phyloP scores from a whole-genome alignment of 2,888 invertebrate species.

The Periphyllus acericola region DNA sequence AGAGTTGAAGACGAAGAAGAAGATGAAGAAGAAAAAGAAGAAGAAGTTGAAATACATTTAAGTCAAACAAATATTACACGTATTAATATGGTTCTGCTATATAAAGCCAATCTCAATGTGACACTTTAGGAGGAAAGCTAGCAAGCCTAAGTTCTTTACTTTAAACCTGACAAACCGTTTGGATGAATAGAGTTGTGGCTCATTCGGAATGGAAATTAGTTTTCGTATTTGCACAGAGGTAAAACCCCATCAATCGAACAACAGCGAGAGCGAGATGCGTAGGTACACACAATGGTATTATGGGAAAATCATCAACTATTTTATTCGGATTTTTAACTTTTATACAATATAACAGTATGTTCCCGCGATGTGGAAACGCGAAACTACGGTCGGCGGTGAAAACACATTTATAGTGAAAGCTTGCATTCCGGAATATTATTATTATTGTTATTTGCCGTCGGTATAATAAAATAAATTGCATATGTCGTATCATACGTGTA shows the following conservation, averaged over 20 bases:
- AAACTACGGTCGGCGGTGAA: neutral
- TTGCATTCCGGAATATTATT: neutral
- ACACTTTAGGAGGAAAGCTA: conserved; percentile 5
- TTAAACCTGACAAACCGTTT: conserved; percentile 16
- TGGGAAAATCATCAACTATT: neutral
- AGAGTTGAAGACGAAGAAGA: too few relatives aligned
- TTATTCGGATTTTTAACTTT: neutral
- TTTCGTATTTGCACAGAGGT: conserved; percentile 32
- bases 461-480: neutral
- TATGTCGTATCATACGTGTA: neutral
- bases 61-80: conserved; percentile 31
- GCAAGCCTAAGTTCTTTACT: conserved; percentile 11
- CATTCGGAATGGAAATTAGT: conserved; percentile 30
- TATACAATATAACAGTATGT: too few relatives aligned
- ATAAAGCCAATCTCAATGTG: conserved; percentile 22
- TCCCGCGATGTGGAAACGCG: neutral
- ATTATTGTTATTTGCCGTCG: neutral
- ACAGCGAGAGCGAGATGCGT: neutral
- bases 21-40: too few relatives aligned
- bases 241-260: conserved; percentile 10
- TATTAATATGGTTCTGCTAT: neutral
- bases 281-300: neutral
- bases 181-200: conserved; percentile 14
- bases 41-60: neutral
- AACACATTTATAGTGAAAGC: neutral